phyloP scores from a whole-genome alignment of 2,113 vertebrate genomes.

The Aegotheles bennettii region DNA sequence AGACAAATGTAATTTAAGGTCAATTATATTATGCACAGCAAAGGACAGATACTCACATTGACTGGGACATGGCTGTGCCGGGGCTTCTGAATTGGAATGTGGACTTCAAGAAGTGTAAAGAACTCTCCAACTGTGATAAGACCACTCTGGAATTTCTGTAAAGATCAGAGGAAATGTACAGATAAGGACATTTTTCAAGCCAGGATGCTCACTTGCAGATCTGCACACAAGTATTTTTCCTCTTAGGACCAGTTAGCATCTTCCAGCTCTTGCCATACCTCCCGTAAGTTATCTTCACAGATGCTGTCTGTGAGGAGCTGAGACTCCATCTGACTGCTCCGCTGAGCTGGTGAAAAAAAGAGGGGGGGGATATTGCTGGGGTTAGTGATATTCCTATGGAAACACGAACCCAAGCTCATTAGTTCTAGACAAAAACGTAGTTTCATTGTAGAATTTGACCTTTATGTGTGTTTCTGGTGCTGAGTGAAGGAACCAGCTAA shows the following conservation, averaged over 20 bases:
- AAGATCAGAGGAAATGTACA: neutral
- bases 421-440: neutral
- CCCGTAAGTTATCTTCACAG: conserved; percentile 74
- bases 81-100: conserved; percentile 86
- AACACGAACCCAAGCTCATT: neutral
- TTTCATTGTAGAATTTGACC: neutral
- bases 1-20: neutral
- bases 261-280: conserved; percentile 69
- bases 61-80: conserved; percentile 83
- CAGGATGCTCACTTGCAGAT: neutral
- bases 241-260: neutral
- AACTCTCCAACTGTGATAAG: conserved; percentile 87
- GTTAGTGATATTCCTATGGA: neutral
- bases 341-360: conserved; percentile 71
- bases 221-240: neutral
- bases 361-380: neutral
- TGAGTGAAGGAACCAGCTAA: neutral
- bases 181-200: neutral
- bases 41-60: conserved; percentile 70
- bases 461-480: neutral
- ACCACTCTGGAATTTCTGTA: conserved; percentile 85
- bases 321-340: conserved; percentile 80
- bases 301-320: conserved; percentile 76
- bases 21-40: neutral
- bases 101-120: conserved; percentile 86